phyloP scores from a whole-genome alignment of 2,113 vertebrate genomes.

The Tachysurus vachellii region DNA sequence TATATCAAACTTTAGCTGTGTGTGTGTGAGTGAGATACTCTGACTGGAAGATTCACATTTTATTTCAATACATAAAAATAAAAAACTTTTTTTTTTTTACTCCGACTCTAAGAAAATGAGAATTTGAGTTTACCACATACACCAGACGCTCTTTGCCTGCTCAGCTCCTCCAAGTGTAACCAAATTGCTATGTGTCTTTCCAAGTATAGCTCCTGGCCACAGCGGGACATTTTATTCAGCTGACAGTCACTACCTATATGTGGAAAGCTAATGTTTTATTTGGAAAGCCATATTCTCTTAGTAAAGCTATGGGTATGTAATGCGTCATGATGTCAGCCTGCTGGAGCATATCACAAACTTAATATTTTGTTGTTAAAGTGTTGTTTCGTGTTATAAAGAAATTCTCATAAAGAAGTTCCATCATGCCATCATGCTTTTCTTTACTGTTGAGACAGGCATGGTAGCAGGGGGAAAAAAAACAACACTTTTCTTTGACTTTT shows the following conservation, averaged over 20 bases:
- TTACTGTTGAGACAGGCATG: not conserved
- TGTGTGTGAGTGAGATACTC: too few species aligned
- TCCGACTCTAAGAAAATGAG: not conserved
- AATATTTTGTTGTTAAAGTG: not conserved
- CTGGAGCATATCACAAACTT: not conserved
- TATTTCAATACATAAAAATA: not conserved
- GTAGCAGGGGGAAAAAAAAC: not conserved
- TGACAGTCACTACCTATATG: constrained; percentile 30
- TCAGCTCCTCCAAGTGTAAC: constrained; percentile 17
- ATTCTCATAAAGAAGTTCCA: not conserved
- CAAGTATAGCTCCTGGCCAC: constrained; percentile 53
- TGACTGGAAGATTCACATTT: not conserved
- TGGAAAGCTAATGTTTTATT: constrained; percentile 55
- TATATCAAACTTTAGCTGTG: not conserved
- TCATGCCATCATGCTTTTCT: not conserved
- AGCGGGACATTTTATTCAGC: constrained; percentile 50
- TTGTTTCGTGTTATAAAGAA: too few species aligned
- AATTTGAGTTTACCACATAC: constrained; percentile 4
- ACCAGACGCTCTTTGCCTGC: constrained; percentile 10
- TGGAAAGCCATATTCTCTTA: constrained; percentile 53
- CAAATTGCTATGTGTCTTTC: constrained; percentile 50
- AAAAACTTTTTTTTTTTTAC: too few species aligned
- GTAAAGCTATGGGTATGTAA: constrained; percentile 54
- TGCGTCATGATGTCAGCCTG: constrained; percentile 1
- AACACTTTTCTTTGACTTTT: constrained; percentile 18